A percentile compares a stretch with the other conserved stretches of the same genome.
Conservation (phyloP, 2,797 vertebrate species). For the Alectoris magna region DNA sequence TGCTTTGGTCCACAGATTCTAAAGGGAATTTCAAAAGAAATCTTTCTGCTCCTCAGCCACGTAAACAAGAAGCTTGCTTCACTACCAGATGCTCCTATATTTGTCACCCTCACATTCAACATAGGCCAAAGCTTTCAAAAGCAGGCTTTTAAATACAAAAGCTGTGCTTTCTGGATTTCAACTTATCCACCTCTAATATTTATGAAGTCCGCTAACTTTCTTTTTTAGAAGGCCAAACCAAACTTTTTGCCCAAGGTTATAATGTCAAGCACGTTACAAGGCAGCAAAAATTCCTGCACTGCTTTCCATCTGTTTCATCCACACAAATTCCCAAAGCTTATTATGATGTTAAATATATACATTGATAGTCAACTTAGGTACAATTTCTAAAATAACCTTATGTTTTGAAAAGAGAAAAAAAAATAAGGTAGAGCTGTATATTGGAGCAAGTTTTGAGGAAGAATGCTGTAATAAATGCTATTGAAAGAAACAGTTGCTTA, state of each 20-base stretch:
- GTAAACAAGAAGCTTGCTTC: fast-evolving
- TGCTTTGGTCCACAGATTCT: not conserved
- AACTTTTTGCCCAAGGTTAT: not conserved
- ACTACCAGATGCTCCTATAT: not conserved
- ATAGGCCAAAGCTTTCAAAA: not conserved
- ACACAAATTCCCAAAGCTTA: not conserved
- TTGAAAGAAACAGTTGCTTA: not conserved
- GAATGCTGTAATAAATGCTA: not conserved
- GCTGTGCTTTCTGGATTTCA: not conserved
- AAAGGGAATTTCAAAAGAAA: not conserved
- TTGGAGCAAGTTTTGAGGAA: not conserved
- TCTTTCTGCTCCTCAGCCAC: not conserved
- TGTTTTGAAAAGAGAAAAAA: not conserved
- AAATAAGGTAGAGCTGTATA: not conserved
- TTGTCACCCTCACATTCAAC: not conserved
- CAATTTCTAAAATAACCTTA: not conserved
- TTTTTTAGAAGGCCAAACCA: not conserved
- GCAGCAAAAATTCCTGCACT: not conserved
- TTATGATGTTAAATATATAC: not conserved
- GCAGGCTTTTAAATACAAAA: not conserved
- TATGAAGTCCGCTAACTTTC: not conserved
- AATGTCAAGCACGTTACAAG: not conserved
- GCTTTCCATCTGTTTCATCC: not conserved
- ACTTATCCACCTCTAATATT: not conserved
- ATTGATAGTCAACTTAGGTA: not conserved